Percentiles rank a stretch among this genome's conserved stretches.
Evolutionary conservation across 2,797 vertebrate genomes (phyloP).

Genomic region (Aythya fuligula): DNA sequence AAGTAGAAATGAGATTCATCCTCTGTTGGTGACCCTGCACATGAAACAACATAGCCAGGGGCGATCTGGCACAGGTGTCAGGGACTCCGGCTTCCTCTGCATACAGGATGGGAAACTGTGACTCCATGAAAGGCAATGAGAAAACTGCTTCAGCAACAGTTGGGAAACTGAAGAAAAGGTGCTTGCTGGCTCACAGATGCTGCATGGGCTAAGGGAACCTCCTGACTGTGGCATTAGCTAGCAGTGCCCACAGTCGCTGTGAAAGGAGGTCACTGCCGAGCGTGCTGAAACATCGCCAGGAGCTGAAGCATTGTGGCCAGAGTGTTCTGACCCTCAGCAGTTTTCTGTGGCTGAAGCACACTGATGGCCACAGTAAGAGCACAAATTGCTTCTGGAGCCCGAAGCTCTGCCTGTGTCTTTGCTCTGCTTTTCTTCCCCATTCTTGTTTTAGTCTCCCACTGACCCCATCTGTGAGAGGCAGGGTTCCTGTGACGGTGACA

Average conservation of each 20-base stretch:
- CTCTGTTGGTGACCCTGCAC: background rate
- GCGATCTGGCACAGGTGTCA: background rate
- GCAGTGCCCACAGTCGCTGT: background rate
- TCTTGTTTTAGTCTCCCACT: background rate
- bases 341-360: background rate
- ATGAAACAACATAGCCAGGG: background rate
- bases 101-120: background rate
- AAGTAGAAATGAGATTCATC: background rate
- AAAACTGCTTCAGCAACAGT: background rate
- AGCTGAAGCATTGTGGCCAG: background rate
- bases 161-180: background rate
- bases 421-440: background rate
- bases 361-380: background rate
- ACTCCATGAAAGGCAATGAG: background rate
- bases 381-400: background rate
- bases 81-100: background rate
- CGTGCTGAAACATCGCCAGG: background rate
- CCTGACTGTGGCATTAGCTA: background rate
- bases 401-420: background rate
- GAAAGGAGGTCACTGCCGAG: background rate
- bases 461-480: background rate
- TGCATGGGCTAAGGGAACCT: background rate
- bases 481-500: background rate
- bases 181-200: background rate
- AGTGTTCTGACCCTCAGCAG: background rate